A percentile compares a stretch with the other conserved stretches of the same genome.
phyloP scores from a whole-genome alignment of 2,888 invertebrate species.

The Microplitis manilae region DNA sequence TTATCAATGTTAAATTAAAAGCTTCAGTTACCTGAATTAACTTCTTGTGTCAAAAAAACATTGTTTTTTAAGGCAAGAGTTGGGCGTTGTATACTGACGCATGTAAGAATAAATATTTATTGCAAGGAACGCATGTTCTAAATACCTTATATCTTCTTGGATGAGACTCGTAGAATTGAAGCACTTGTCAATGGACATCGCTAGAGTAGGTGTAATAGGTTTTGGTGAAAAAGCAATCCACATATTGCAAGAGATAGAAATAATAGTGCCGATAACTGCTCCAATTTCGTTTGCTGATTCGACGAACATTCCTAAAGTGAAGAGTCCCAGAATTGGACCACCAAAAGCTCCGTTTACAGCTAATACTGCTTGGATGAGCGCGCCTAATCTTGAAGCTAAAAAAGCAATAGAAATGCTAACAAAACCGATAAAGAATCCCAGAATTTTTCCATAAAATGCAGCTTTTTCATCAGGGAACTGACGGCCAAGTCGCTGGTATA shows the following conservation, averaged over 20 bases:
- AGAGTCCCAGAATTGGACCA: constrained; percentile 89
- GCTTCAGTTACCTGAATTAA: too few species aligned
- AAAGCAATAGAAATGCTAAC: constrained; percentile 59
- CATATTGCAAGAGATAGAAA: constrained; percentile 50
- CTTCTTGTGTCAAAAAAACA: too few species aligned
- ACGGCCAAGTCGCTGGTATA: constrained; percentile 72
- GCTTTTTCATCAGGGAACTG: constrained; percentile 82
- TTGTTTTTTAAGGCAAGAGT: too few species aligned
- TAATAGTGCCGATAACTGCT: constrained; percentile 57
- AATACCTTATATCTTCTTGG: not conserved
- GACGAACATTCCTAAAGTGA: constrained; percentile 89
- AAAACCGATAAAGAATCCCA: constrained; percentile 59
- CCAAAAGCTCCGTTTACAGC: constrained; percentile 90
- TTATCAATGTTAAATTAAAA: too few species aligned
- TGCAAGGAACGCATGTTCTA: not conserved
- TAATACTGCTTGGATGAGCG: constrained; percentile 76
- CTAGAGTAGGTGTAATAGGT: constrained; percentile 48
- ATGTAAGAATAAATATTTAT: too few species aligned
- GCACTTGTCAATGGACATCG: constrained; percentile 56
- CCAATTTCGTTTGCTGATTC: constrained; percentile 81
- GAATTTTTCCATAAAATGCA: constrained; percentile 75
- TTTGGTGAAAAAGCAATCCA: constrained; percentile 59
- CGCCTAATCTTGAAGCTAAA: constrained; percentile 58
- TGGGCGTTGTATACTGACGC: too few species aligned
- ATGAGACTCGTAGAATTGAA: constrained; percentile 42